These are phyloP conservation scores for Maconellicoccus hirsutus DNA, from an alignment of 1,140 invertebrate genomes.

Conservation along the genomic window DNA sequence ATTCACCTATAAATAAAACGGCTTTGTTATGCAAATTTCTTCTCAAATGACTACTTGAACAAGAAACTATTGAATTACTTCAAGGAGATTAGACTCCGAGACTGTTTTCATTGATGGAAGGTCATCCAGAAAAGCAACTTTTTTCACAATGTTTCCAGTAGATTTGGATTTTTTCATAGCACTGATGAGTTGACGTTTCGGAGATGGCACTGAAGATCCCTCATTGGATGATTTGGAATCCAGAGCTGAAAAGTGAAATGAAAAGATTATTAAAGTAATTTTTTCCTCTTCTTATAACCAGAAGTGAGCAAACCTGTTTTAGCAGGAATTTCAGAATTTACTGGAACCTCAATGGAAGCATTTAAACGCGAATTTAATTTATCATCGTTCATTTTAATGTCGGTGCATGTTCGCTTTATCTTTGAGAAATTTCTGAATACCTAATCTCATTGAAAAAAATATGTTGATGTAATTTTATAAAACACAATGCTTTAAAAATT, in stretches of 20 bases:
- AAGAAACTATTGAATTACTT: neutral
- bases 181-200: neutral
- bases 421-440: neutral
- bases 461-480: neutral
- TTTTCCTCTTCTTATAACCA: too few species aligned
- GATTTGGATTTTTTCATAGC: conserved; percentile 12
- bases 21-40: neutral
- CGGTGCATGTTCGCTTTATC: neutral
- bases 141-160: neutral
- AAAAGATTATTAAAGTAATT: too few species aligned
- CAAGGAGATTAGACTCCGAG: neutral
- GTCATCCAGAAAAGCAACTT: neutral
- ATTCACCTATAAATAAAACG: neutral
- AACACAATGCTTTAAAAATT: neutral
- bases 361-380: neutral
- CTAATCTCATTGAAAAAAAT: neutral
- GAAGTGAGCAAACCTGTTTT: neutral
- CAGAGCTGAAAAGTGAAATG: too few species aligned
- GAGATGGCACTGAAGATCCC: neutral
- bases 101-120: neutral
- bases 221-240: too few species aligned
- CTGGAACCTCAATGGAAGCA: neutral
- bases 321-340: neutral
- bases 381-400: neutral
- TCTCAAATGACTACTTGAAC: neutral